Conservation (phyloP, 2,113 vertebrate genomes). For the Vanacampus margaritifer region DNA sequence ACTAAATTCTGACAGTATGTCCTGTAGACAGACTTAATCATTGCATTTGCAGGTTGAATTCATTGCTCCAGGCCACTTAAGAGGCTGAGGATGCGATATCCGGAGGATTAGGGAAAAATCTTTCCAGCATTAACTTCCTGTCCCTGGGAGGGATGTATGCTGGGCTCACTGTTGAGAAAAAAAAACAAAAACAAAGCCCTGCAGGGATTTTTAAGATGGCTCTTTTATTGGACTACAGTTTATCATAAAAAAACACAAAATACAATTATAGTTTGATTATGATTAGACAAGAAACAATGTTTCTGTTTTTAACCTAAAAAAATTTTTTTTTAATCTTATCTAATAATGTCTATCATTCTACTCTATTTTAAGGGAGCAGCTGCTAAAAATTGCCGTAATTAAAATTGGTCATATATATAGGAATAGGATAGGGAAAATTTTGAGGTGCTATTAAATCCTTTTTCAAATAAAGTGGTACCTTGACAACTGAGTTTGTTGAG, state of each 20-base stretch:
- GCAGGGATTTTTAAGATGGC: background rate
- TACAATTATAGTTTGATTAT: constrained; percentile 2
- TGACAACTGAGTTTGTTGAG: no score
- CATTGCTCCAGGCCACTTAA: constrained; percentile 7
- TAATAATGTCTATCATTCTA: no score
- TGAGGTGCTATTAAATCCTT: no score
- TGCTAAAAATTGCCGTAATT: no score
- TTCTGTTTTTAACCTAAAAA: no score
- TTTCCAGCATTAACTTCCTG: constrained; percentile 14
- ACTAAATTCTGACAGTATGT: background rate
- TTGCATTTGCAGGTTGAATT: constrained; percentile 19
- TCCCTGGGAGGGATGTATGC: constrained; percentile 7
- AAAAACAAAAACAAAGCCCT: background rate
- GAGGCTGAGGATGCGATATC: constrained; percentile 24
- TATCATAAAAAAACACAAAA: background rate
- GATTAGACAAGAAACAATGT: no score
- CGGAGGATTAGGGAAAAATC: constrained; percentile 32
- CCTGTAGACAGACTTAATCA: constrained; percentile 16
- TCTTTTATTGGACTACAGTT: background rate
- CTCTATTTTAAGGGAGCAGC: no score
- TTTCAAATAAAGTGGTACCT: no score
- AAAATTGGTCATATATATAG: no score
- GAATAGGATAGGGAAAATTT: no score
- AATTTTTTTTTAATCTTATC: no score
- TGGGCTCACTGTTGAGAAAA: background rate